Conservation (phyloP, 2,797 vertebrate genomes). For the Gorsachius magnificus region DNA sequence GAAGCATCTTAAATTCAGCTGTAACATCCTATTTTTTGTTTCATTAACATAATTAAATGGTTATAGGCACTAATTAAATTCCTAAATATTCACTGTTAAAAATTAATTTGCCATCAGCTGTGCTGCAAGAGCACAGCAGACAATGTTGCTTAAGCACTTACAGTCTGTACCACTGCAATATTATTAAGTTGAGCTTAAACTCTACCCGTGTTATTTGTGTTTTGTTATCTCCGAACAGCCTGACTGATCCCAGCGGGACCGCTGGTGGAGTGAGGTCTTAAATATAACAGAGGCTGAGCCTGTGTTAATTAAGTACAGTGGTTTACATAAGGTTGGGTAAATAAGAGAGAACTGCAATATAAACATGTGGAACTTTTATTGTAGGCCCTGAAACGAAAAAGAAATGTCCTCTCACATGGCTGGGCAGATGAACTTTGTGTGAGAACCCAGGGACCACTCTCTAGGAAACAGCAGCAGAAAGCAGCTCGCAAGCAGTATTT, state of each 20-base stretch:
- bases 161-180: background rate
- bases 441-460: background rate
- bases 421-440: background rate
- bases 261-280: background rate
- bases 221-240: background rate
- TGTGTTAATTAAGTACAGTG: slow-evolving; percentile 4
- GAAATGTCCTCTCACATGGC: background rate
- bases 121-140: background rate
- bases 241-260: background rate
- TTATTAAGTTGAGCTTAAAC: background rate
- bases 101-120: background rate
- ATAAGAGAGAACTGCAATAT: background rate
- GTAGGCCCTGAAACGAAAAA: background rate
- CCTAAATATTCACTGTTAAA: background rate
- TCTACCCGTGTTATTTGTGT: background rate
- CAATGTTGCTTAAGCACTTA: background rate
- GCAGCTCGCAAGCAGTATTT: background rate
- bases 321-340: background rate
- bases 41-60: background rate
- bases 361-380: background rate
- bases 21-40: background rate
- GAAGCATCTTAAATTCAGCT: background rate
- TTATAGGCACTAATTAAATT: background rate
- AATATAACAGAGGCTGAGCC: background rate
- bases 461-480: background rate